These are phyloP conservation scores for Polyodon spathula DNA, from an alignment of 2,113 vertebrate genomes.

Conservation along the genomic window DNA sequence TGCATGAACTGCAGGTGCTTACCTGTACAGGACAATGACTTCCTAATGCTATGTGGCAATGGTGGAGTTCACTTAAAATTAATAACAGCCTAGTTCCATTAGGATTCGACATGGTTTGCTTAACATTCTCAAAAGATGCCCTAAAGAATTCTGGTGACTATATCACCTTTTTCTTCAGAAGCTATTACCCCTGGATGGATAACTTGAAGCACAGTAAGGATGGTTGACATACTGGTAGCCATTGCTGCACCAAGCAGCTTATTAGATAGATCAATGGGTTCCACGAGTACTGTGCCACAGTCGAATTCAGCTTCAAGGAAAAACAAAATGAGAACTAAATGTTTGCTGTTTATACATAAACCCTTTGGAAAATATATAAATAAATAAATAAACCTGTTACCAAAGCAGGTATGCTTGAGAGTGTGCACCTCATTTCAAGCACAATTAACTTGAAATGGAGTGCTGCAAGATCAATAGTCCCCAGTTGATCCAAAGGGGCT, in stretches of 20 bases:
- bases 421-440: conserved; percentile 73
- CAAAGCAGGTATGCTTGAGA: conserved; percentile 54
- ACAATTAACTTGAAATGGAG: conserved; percentile 76
- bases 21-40: no score
- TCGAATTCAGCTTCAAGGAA: conserved; percentile 41
- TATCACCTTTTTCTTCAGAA: background rate
- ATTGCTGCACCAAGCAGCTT: conserved; percentile 1
- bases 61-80: no score
- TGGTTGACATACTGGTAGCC: background rate
- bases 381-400: conserved; percentile 59
- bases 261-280: conserved; percentile 27
- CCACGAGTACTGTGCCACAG: conserved; percentile 30
- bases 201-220: background rate
- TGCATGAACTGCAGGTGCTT: no score
- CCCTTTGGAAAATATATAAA: conserved; percentile 43
- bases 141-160: background rate
- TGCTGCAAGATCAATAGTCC: conserved; percentile 70
- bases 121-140: background rate
- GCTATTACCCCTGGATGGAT: background rate
- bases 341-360: conserved; percentile 52
- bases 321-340: conserved; percentile 54
- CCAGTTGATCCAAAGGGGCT: conserved; percentile 62
- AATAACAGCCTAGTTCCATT: background rate
- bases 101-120: background rate
- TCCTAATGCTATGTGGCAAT: no score